A percentile compares a stretch with the other conserved stretches of the same genome.
Conservation (phyloP, 2,888 invertebrate genomes). For the Lasius fuliginosus region DNA sequence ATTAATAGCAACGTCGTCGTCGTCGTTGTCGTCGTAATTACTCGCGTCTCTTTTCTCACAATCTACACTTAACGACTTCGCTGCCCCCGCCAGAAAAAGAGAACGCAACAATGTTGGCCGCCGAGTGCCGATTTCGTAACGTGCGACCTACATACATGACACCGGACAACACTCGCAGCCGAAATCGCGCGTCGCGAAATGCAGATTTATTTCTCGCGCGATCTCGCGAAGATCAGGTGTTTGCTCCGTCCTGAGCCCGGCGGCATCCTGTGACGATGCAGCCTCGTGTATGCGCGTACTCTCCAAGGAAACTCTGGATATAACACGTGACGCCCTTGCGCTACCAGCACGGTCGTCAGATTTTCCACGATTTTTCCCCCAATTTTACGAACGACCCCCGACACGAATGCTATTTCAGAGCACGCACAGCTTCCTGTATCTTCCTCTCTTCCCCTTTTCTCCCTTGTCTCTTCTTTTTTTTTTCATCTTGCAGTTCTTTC, state of each 20-base stretch:
- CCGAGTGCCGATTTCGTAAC: slow-evolving; percentile 49
- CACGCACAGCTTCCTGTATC: not conserved
- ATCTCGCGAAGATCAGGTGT: slow-evolving; percentile 8
- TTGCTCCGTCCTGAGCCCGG: not conserved
- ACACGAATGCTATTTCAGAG: slow-evolving; percentile 46
- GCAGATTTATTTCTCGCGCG: slow-evolving; percentile 17
- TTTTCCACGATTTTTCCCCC: slow-evolving; percentile 56
- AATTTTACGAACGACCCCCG: slow-evolving; percentile 46
- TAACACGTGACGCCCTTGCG: slow-evolving; percentile 25
- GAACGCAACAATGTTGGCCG: slow-evolving; percentile 51
- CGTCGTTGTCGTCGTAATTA: not conserved
- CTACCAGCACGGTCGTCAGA: slow-evolving; percentile 55
- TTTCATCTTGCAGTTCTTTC: not conserved
- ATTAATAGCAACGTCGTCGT: slow-evolving; percentile 55
- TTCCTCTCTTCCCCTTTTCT: not conserved
- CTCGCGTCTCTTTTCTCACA: slow-evolving; percentile 6
- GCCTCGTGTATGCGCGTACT: not conserved
- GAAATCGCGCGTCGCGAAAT: slow-evolving; percentile 22
- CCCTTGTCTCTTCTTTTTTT: not conserved
- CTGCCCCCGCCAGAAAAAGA: slow-evolving; percentile 35
- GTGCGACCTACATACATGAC: slow-evolving; percentile 44
- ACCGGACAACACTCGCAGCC: slow-evolving; percentile 37
- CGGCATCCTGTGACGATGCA: not conserved
- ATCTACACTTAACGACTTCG: not conserved
- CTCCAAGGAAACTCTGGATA: slow-evolving; percentile 17